Evolutionary conservation across 2,888 invertebrate species (phyloP).

Genomic region (Agapetus fuscipes): DNA sequence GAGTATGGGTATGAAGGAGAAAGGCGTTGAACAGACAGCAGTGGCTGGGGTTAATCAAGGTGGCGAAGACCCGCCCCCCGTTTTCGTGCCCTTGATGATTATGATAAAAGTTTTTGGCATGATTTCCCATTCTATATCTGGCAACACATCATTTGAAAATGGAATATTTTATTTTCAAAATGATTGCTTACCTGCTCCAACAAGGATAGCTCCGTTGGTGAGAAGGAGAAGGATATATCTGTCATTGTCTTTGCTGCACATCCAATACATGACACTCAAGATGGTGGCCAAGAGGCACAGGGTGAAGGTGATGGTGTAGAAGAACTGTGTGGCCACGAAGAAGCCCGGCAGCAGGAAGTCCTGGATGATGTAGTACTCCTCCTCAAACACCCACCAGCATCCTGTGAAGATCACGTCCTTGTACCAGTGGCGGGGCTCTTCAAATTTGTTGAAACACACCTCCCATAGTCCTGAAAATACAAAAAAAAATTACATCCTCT

Average conservation of each 20-base stretch:
- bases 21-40: too few relatives aligned
- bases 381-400: slow-evolving; percentile 97
- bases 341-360: slow-evolving; percentile 84
- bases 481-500: background rate
- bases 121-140: too few relatives aligned
- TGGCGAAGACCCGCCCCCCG: too few relatives aligned
- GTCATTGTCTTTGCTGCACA: slow-evolving; percentile 66
- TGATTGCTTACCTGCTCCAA: slow-evolving; percentile 52
- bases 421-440: slow-evolving; percentile 78
- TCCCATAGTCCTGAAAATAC: slow-evolving; percentile 77
- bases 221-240: slow-evolving; percentile 65
- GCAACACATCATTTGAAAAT: too few relatives aligned
- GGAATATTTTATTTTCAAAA: too few relatives aligned
- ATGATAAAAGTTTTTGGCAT: too few relatives aligned
- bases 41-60: too few relatives aligned
- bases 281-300: slow-evolving; percentile 67
- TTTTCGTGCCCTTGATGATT: too few relatives aligned
- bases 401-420: slow-evolving; percentile 77
- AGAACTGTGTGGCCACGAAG: slow-evolving; percentile 88
- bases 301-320: slow-evolving; percentile 83
- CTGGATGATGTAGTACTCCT: slow-evolving; percentile 91
- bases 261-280: slow-evolving; percentile 62
- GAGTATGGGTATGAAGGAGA: too few relatives aligned
- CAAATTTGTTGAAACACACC: slow-evolving; percentile 82
- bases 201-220: slow-evolving; percentile 62